These are phyloP conservation scores for Brachionus rubens DNA, from an alignment of 1,140 invertebrate species.

Conservation along the genomic window DNA sequence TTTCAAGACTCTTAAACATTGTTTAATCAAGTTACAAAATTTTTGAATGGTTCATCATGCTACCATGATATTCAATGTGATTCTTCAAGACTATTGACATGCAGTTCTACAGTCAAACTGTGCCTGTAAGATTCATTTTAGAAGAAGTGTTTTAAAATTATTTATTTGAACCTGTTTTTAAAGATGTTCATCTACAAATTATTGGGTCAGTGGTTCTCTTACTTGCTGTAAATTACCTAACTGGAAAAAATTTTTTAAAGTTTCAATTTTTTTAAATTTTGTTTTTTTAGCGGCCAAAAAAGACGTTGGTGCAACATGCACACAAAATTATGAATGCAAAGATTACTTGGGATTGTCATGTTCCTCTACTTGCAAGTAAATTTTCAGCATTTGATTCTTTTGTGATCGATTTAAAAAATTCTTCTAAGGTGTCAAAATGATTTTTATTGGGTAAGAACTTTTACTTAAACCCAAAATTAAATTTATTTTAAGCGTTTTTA, in stretches of 20 bases:
- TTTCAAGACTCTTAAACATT: neutral
- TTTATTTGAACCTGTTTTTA: neutral
- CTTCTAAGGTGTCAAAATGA: neutral
- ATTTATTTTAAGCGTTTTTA: neutral
- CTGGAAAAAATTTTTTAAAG: too few relatives aligned
- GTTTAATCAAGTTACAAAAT: neutral
- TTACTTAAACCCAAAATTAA: too few relatives aligned
- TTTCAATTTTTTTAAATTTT: too few relatives aligned
- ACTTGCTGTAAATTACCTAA: too few relatives aligned
- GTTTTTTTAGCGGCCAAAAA: neutral
- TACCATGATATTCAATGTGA: slow-evolving; percentile 6
- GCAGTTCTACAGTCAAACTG: neutral
- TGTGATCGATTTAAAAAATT: neutral
- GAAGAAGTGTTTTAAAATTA: neutral
- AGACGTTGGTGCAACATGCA: neutral
- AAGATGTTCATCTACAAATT: too few relatives aligned
- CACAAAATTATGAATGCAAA: neutral
- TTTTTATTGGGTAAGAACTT: slow-evolving; percentile 6
- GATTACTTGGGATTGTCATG: neutral
- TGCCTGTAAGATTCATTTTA: neutral
- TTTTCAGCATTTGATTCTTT: neutral
- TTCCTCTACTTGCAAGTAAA: neutral
- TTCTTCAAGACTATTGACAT: neutral
- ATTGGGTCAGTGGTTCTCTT: too few relatives aligned
- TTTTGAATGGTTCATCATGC: neutral